Evolutionary conservation across 2,797 vertebrate genomes (phyloP).

Genomic region (Hybognathus amarus): DNA sequence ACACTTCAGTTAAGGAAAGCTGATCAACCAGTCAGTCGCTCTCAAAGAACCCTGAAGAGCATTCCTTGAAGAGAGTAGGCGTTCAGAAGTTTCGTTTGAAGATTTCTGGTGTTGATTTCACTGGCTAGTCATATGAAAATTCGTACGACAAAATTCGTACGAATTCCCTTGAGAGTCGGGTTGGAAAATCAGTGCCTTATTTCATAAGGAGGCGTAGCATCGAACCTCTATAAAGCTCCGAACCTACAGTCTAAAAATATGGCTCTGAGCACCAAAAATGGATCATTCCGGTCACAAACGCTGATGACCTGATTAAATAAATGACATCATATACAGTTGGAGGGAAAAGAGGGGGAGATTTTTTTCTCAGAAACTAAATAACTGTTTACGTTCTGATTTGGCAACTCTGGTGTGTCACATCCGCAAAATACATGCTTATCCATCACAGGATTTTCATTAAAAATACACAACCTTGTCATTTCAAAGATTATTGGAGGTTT

Average conservation of each 20-base stretch:
- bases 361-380: neutral
- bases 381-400: neutral
- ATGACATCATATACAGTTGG: neutral
- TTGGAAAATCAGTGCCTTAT: too few relatives aligned
- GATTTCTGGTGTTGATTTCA: neutral
- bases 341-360: too few relatives aligned
- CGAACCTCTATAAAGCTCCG: neutral
- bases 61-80: neutral
- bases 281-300: neutral
- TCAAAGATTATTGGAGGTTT: neutral
- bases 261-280: slow-evolving; percentile 13
- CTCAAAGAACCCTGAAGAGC: neutral
- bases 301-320: slow-evolving; percentile 16
- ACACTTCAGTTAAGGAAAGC: slow-evolving; percentile 76
- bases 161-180: too few relatives aligned
- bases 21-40: neutral
- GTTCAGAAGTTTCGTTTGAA: neutral
- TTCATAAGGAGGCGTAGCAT: neutral
- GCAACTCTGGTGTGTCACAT: neutral
- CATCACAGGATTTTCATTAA: neutral
- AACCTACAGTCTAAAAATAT: neutral
- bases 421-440: neutral
- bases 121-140: neutral
- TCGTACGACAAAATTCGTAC: too few relatives aligned
- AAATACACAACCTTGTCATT: neutral